Evolutionary conservation across 2,797 vertebrate species (phyloP).

Genomic region (Rhabdomys pumilio): DNA sequence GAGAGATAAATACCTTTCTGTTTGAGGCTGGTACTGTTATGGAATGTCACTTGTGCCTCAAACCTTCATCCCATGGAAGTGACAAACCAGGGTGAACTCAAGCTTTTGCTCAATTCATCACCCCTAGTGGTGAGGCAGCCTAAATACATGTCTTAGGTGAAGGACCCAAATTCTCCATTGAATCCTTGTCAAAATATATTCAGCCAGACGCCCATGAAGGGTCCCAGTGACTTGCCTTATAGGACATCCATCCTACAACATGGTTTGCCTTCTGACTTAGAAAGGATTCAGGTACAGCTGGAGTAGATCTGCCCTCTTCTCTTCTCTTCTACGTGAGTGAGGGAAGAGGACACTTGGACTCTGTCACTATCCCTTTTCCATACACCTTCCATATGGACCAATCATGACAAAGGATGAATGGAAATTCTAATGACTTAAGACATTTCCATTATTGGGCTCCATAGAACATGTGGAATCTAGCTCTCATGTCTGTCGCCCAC

Average conservation of each 20-base stretch:
- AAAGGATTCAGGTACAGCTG: background rate
- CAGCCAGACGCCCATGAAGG: background rate
- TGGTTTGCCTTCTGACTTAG: background rate
- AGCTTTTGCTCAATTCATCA: background rate
- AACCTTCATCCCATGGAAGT: background rate
- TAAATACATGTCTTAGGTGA: background rate
- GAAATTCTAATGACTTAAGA: background rate
- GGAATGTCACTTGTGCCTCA: background rate
- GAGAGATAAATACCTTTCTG: background rate
- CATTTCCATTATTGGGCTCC: background rate
- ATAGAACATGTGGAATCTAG: no score
- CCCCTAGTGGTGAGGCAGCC: background rate
- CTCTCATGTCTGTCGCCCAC: background rate
- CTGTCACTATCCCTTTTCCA: background rate
- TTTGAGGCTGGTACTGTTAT: background rate
- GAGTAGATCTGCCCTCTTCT: background rate
- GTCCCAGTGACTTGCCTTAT: background rate
- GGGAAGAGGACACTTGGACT: background rate
- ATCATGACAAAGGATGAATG: no score
- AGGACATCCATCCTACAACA: background rate
- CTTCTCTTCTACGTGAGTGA: background rate
- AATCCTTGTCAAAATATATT: background rate
- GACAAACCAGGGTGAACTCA: background rate
- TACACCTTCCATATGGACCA: background rate
- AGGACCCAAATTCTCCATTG: background rate